These are phyloP conservation scores for Grammomys dolichurus DNA, from an alignment of 2,113 vertebrate genomes.

Conservation along the genomic window DNA sequence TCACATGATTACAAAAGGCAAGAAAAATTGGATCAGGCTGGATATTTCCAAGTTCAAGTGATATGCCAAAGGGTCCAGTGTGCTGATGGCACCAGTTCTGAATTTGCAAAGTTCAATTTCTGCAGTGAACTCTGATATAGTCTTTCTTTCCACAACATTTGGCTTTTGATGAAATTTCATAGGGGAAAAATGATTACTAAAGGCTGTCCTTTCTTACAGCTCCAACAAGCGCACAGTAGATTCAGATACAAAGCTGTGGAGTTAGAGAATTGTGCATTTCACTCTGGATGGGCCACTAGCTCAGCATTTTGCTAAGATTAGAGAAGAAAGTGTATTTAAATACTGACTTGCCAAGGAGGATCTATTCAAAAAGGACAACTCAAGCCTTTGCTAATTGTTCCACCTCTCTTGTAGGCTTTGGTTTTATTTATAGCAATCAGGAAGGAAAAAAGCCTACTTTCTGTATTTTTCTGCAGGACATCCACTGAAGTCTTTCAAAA, in stretches of 20 bases:
- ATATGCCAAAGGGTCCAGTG: not conserved
- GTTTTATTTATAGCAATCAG: slow-evolving; percentile 11
- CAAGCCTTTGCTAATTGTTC: not conserved
- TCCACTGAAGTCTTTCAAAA: slow-evolving; percentile 26
- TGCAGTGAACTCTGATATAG: not conserved
- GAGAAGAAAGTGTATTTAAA: slow-evolving; percentile 26
- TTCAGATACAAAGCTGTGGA: not conserved
- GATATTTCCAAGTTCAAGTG: not conserved
- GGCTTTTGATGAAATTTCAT: not conserved
- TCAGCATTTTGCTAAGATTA: slow-evolving; percentile 46
- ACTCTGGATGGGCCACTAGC: not conserved
- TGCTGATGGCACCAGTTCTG: not conserved
- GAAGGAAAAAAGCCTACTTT: not conserved
- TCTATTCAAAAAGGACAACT: slow-evolving; percentile 42
- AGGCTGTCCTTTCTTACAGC: not conserved
- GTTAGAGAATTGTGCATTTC: slow-evolving; percentile 32
- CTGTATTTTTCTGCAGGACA: slow-evolving; percentile 34
- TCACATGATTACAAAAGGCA: not conserved
- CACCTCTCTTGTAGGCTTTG: not conserved
- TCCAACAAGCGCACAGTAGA: slow-evolving; percentile 1
- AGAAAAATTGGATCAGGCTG: not conserved
- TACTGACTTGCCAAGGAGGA: not conserved
- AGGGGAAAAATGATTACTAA: not conserved
- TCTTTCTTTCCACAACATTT: not conserved
- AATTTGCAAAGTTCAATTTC: not conserved